Percentiles rank a stretch among this genome's conserved stretches.
Evolutionary conservation across 2,113 vertebrate species (phyloP).

Genomic region (Festucalex cinctus): DNA sequence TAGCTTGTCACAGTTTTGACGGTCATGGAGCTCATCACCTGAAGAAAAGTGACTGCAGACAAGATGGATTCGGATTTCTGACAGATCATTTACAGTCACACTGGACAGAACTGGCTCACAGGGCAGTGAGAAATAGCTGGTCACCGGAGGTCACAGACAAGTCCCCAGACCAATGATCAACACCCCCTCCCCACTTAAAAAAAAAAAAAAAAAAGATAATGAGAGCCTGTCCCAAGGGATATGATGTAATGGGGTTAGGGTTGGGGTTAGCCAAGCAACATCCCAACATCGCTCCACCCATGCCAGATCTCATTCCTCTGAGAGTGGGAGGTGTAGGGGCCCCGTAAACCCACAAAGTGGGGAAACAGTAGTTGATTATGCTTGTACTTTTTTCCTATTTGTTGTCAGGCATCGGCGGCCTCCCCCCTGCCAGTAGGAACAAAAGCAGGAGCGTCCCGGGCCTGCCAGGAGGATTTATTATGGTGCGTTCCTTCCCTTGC

Average conservation of each 20-base stretch:
- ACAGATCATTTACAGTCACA: constrained; percentile 14
- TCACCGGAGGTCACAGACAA: constrained; percentile 43
- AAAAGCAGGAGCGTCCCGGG: constrained; percentile 55
- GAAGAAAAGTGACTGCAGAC: not conserved
- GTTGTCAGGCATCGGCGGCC: constrained; percentile 48
- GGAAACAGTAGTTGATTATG: constrained; percentile 61
- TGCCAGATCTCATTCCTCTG: constrained; percentile 20
- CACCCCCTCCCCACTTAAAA: not conserved
- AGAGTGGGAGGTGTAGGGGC: constrained; percentile 19
- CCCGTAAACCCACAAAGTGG: constrained; percentile 55
- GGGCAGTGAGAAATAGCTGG: constrained; percentile 43
- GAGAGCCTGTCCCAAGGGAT: constrained; percentile 25
- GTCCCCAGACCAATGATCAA: constrained; percentile 29
- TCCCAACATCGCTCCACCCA: constrained; percentile 8
- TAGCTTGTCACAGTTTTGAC: not conserved
- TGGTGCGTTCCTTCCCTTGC: constrained; percentile 33
- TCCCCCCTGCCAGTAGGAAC: constrained; percentile 58
- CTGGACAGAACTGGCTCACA: constrained; percentile 33
- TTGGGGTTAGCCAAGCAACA: constrained; percentile 7
- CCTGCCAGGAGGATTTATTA: constrained; percentile 62
- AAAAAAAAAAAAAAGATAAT: constrained; percentile 38
- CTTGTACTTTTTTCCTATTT: constrained; percentile 57
- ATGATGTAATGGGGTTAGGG: not conserved
- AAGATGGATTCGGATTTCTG: constrained; percentile 2
- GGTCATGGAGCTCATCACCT: not conserved